Percentiles rank a stretch among this genome's conserved stretches.
Conservation (phyloP, 2,113 vertebrate species). For the Heloderma charlesbogerti region DNA sequence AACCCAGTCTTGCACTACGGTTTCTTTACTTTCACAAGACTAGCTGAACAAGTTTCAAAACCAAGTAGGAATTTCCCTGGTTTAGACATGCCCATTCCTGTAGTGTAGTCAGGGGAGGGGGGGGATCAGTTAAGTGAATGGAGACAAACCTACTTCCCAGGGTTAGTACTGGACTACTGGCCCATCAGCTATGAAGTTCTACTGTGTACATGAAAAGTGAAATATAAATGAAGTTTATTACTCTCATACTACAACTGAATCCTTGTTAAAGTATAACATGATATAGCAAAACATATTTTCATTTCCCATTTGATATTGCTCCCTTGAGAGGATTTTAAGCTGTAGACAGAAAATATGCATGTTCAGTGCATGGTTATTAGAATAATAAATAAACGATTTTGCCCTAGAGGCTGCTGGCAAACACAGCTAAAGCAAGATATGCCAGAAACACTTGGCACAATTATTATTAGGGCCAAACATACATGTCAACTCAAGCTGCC, state of each 20-base stretch:
- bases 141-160: not conserved
- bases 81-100: not conserved
- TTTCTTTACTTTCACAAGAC: not conserved
- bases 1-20: not conserved
- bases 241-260: not conserved
- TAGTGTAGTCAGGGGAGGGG: not conserved
- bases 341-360: constrained; percentile 24
- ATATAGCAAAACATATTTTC: constrained; percentile 23
- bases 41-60: constrained; percentile 14
- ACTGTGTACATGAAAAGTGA: fast-evolving
- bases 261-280: not conserved
- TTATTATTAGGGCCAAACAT: not conserved
- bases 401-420: fast-evolving
- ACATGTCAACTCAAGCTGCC: not conserved
- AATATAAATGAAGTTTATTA: constrained; percentile 1
- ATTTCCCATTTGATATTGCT: constrained; percentile 51
- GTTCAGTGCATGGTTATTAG: not conserved
- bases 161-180: not conserved
- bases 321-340: constrained; percentile 4
- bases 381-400: constrained; percentile 43
- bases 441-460: not conserved
- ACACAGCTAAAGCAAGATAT: constrained; percentile 8
- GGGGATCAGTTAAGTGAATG: not conserved
- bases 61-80: not conserved
- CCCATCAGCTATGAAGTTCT: not conserved